These are phyloP conservation scores for Ailurus styani DNA, from an alignment of 2,113 vertebrate species.

Conservation along the genomic window DNA sequence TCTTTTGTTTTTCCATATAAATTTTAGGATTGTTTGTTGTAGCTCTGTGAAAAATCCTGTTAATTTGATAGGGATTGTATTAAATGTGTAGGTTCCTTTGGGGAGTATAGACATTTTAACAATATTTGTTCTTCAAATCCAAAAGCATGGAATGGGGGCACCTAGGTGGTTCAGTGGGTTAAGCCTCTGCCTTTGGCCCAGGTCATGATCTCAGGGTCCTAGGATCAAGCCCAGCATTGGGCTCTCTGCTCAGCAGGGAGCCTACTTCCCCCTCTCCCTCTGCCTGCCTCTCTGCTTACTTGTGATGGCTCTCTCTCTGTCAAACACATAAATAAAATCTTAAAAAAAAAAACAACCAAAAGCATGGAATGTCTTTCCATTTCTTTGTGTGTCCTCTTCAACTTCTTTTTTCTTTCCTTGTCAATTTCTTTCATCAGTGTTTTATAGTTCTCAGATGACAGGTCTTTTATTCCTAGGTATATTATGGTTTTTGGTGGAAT, in stretches of 20 bases:
- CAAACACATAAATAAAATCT: too few relatives aligned
- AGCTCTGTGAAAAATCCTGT: neutral
- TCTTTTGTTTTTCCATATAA: neutral
- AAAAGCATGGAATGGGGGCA: neutral
- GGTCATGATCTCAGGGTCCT: too few relatives aligned
- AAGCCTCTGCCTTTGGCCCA: too few relatives aligned
- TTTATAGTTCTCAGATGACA: neutral
- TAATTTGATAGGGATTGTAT: neutral
- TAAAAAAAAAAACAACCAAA: too few relatives aligned
- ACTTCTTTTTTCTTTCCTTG: neutral
- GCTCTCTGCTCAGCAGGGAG: too few relatives aligned
- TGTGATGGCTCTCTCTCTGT: too few relatives aligned
- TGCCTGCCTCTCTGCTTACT: too few relatives aligned
- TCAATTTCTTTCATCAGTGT: neutral
- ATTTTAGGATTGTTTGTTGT: neutral
- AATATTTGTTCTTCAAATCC: neutral
- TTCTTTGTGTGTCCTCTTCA: neutral
- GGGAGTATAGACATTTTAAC: neutral
- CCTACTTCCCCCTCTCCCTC: too few relatives aligned
- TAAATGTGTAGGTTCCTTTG: neutral
- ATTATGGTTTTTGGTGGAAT: neutral
- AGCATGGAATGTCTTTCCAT: neutral
- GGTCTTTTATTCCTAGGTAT: neutral
- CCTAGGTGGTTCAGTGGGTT: too few relatives aligned
- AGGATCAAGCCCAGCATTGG: too few relatives aligned